These are phyloP conservation scores for Drosophila eugracilis DNA, from an alignment of 1,140 invertebrate species.

Conservation along the genomic window DNA sequence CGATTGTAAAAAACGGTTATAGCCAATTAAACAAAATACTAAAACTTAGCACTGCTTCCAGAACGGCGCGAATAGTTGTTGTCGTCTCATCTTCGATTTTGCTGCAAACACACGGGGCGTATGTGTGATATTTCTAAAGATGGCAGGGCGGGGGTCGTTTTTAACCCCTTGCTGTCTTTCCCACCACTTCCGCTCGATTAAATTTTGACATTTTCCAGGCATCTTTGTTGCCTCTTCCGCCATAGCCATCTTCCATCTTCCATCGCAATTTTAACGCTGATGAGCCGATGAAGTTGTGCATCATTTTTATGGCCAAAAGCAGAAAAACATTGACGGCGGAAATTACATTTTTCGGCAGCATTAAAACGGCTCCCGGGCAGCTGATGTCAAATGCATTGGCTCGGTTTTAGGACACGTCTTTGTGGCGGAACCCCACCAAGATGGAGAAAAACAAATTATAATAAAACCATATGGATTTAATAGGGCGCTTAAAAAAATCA, in stretches of 20 bases:
- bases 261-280: conserved; percentile 69
- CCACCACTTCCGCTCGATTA: conserved; percentile 42
- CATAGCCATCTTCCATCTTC: conserved; percentile 2
- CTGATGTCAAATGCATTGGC: conserved; percentile 75
- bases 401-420: conserved; percentile 52
- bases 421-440: conserved; percentile 15
- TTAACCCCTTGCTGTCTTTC: conserved; percentile 10
- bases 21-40: conserved; percentile 82
- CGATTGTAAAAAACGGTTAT: conserved; percentile 78
- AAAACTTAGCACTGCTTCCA: conserved; percentile 53
- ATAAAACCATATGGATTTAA: conserved; percentile 71
- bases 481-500: conserved; percentile 46
- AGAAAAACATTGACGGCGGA: conserved; percentile 61
- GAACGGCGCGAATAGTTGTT: conserved; percentile 26
- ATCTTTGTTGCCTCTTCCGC: conserved; percentile 54
- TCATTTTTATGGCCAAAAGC: conserved; percentile 62
- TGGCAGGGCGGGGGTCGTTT: background rate
- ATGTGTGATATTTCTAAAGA: conserved; percentile 27
- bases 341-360: conserved; percentile 81
- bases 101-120: conserved; percentile 39
- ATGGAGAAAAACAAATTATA: conserved; percentile 62
- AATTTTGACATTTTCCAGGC: conserved; percentile 33
- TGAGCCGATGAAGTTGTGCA: conserved; percentile 77
- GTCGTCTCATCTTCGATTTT: conserved; percentile 9
- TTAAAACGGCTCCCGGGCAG: conserved; percentile 69